phyloP scores from a whole-genome alignment of 2,113 vertebrate species.

The Myxocyprinus asiaticus region DNA sequence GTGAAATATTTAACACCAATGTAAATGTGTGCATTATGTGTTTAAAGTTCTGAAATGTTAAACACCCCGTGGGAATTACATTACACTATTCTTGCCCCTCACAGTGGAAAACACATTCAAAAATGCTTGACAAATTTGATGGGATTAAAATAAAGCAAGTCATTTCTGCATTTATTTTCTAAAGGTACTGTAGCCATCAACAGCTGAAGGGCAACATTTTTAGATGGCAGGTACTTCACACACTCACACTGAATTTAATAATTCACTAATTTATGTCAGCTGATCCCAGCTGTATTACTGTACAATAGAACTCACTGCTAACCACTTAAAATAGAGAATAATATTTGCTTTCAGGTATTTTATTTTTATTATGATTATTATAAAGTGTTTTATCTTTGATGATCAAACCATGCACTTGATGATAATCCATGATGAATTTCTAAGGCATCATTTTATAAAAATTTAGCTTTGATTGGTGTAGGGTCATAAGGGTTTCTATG shows the following conservation, averaged over 20 bases:
- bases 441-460: too few relatives aligned
- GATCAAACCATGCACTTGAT: too few relatives aligned
- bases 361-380: too few relatives aligned
- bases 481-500: too few relatives aligned
- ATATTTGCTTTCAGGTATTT: too few relatives aligned
- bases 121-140: not conserved
- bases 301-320: not conserved
- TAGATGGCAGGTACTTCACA: not conserved
- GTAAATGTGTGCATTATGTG: not conserved
- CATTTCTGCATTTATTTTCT: not conserved
- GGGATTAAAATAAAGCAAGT: not conserved
- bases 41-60: slow-evolving; percentile 9
- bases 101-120: not conserved
- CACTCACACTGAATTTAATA: not conserved
- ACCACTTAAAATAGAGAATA: too few relatives aligned
- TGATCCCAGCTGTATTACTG: not conserved
- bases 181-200: not conserved
- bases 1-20: not conserved
- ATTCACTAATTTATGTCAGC: slow-evolving; percentile 1
- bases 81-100: not conserved
- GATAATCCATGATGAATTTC: too few relatives aligned
- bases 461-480: too few relatives aligned
- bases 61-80: not conserved
- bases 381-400: too few relatives aligned
- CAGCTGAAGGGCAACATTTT: too few relatives aligned